A percentile compares a stretch with the other conserved stretches of the same genome.
Conservation (phyloP, 2,888 invertebrate species). For the Cantharis lateralis region DNA sequence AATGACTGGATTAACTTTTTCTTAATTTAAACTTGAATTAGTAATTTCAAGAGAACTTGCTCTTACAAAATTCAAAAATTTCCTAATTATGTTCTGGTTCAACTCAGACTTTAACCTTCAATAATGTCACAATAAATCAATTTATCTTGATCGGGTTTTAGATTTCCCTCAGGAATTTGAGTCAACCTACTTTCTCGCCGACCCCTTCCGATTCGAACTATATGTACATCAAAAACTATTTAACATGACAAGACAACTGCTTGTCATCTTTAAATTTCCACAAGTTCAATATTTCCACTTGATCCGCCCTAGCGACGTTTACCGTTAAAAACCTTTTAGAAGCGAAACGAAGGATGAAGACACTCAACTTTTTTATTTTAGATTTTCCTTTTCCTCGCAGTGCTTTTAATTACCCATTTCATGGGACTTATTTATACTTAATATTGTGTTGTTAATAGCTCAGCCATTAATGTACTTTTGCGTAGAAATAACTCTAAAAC, state of each 20-base stretch:
- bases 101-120: not conserved
- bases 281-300: not conserved
- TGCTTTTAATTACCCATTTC: not conserved
- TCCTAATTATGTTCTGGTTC: not conserved
- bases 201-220: not conserved
- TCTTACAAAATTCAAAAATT: not conserved
- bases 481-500: too few relatives aligned
- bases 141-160: not conserved
- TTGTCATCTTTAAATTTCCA: not conserved
- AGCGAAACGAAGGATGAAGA: not conserved
- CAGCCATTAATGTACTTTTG: too few relatives aligned
- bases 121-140: not conserved
- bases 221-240: not conserved
- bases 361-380: not conserved
- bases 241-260: not conserved
- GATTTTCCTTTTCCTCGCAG: not conserved
- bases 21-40: not conserved
- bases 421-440: not conserved
- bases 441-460: not conserved
- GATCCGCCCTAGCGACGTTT: not conserved
- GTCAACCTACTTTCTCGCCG: not conserved
- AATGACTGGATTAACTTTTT: not conserved
- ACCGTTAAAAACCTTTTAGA: not conserved
- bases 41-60: not conserved
- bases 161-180: not conserved